phyloP scores from a whole-genome alignment of 2,797 vertebrate genomes.

The Crax fasciolata region DNA sequence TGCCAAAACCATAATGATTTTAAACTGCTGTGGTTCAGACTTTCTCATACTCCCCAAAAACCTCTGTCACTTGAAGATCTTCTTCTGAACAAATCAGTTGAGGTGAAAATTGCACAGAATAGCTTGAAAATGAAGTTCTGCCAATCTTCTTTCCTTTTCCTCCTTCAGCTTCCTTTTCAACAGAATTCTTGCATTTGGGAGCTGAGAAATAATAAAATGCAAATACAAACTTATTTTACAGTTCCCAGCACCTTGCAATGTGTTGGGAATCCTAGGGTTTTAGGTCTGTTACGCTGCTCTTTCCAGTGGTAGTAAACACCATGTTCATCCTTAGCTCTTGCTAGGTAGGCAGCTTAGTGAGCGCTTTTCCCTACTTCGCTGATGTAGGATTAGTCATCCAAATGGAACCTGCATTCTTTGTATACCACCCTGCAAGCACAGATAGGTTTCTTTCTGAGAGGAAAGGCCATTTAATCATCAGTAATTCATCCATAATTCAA shows the following conservation, averaged over 20 bases:
- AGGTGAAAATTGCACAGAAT: background rate
- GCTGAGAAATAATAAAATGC: background rate
- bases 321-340: background rate
- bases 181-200: background rate
- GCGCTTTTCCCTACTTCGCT: background rate
- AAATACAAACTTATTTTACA: background rate
- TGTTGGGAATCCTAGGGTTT: background rate
- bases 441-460: background rate
- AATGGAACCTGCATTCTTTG: background rate
- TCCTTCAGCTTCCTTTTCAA: background rate
- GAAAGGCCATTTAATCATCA: background rate
- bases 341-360: background rate
- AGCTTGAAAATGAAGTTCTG: background rate
- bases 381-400: background rate
- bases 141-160: background rate
- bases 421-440: background rate
- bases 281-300: background rate
- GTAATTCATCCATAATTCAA: background rate
- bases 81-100: background rate
- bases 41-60: background rate
- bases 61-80: accelerated
- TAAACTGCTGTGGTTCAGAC: background rate
- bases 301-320: background rate
- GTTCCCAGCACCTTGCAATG: background rate
- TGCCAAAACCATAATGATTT: background rate